Evolutionary conservation across 1,140 invertebrate genomes (phyloP), one percentile per base, ranked within the genome.

Genomic region (Gonatopus flavifemur): DNA sequence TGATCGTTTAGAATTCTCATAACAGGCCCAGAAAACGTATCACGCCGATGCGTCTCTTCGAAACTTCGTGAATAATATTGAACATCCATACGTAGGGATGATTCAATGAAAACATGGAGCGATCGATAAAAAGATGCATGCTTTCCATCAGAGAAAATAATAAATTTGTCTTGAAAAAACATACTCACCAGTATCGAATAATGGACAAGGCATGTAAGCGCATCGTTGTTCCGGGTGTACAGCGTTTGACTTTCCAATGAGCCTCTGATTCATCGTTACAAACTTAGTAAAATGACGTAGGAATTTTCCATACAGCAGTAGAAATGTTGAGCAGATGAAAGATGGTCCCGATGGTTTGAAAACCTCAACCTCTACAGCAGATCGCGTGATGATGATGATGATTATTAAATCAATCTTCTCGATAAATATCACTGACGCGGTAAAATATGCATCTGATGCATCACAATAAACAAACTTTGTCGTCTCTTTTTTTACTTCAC

Each of bases 201-300:
- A 28, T 4, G 75, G 75, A 46, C 75, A 77, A 2, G 75, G 72
- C 59, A 71, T 69, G 42, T 77, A 77, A 15, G 57, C 57, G 36
- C 72, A 77, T 4, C 64, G 57, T 37, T 74, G 67, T 33, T 63
- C 56, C 1, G 65, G 58, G 15, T 70, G 53, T 2, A 67, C 64
- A 16, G 65, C 52, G n/a, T n/a, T n/a, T 42, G 63, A 64, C 32
- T 63, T 72, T 37, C 59, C 67, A 31, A 59, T 70, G 28, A 72
- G 65, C 13, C 70, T 66, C 52, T 59, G 69, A 20, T 65, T 64
- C 73, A 76, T 76, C 10, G 51, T 64, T 4, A 65, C 62, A 35
- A 70, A 67, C 59, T 72, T 71, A 46, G 71, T 74, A 70, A 75
- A 66, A 67, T 71, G 72, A 35, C 64, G 64, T 20, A 70, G 50